Evolutionary conservation across 2,797 vertebrate species (phyloP).

Genomic region (Sebastes vulpes): DNA sequence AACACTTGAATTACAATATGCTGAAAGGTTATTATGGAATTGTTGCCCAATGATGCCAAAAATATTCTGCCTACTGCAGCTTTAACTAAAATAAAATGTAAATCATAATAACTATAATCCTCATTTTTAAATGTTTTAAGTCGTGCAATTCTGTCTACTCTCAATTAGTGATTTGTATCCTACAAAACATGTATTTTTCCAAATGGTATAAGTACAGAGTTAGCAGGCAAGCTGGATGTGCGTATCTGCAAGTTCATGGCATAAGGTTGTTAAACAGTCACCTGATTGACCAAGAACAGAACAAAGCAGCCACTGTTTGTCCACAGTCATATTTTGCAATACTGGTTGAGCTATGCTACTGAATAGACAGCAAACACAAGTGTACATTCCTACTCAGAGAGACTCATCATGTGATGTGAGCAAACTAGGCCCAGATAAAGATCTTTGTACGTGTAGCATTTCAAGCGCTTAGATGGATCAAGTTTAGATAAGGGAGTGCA

Average conservation of each 20-base stretch:
- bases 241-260: neutral
- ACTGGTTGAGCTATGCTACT: rapidly evolving
- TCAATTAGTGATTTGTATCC: neutral
- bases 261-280: neutral
- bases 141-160: neutral
- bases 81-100: neutral
- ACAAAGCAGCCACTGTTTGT: neutral
- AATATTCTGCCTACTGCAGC: too few species aligned
- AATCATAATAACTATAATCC: neutral
- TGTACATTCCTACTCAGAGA: neutral
- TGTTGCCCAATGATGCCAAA: too few species aligned
- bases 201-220: neutral
- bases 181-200: too few species aligned
- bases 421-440: neutral
- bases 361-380: neutral
- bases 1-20: too few species aligned
- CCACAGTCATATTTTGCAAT: neutral
- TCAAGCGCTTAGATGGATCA: neutral
- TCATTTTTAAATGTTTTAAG: neutral
- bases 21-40: too few species aligned
- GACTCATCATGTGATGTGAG: neutral
- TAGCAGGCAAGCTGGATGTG: neutral
- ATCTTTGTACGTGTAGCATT: neutral
- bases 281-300: neutral
- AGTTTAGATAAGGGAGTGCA: neutral